These are phyloP conservation scores for Halocaridina rubra DNA, from an alignment of 2,888 invertebrate genomes.

Conservation along the genomic window DNA sequence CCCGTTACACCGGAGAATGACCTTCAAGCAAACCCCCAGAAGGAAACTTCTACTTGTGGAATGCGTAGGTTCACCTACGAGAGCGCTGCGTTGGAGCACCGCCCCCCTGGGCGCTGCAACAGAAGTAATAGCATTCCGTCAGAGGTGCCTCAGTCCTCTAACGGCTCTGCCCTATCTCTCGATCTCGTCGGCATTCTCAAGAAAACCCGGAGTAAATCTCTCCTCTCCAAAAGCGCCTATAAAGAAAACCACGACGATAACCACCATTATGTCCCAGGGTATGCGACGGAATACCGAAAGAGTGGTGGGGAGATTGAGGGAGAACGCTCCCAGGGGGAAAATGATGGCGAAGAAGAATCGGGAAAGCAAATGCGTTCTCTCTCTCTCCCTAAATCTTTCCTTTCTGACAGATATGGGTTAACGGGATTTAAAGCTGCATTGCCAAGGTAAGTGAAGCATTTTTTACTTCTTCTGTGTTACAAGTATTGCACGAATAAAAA, in stretches of 20 bases:
- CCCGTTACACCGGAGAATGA: slow-evolving; percentile 73
- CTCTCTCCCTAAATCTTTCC: slow-evolving; percentile 73
- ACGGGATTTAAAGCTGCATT: slow-evolving; percentile 64
- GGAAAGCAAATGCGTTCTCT: slow-evolving; percentile 70
- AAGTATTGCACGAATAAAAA: too few species aligned
- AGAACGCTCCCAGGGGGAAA: slow-evolving; percentile 63
- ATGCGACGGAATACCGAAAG: slow-evolving; percentile 64
- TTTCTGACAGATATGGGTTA: slow-evolving; percentile 67
- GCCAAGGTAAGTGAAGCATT: slow-evolving; percentile 64
- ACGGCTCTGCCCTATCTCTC: slow-evolving; percentile 27
- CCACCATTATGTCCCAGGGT: slow-evolving; percentile 65
- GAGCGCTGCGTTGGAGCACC: slow-evolving; percentile 18
- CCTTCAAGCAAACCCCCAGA: slow-evolving; percentile 67
- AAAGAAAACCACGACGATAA: slow-evolving; percentile 2
- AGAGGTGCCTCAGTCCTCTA: slow-evolving; percentile 14
- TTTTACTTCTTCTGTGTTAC: too few species aligned
- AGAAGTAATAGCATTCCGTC: slow-evolving; percentile 57
- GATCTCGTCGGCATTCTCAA: slow-evolving; percentile 49
- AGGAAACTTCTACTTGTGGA: background rate
- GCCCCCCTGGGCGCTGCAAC: slow-evolving; percentile 32
- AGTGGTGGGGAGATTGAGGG: slow-evolving; percentile 11
- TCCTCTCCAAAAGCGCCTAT: background rate
- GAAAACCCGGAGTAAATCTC: slow-evolving; percentile 24
- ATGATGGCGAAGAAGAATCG: slow-evolving; percentile 67
- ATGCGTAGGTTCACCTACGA: slow-evolving; percentile 10